Percentiles rank a stretch among this genome's conserved stretches.
Conservation (phyloP, 2,888 invertebrate species). For the Caenorhabditis wallacei region DNA sequence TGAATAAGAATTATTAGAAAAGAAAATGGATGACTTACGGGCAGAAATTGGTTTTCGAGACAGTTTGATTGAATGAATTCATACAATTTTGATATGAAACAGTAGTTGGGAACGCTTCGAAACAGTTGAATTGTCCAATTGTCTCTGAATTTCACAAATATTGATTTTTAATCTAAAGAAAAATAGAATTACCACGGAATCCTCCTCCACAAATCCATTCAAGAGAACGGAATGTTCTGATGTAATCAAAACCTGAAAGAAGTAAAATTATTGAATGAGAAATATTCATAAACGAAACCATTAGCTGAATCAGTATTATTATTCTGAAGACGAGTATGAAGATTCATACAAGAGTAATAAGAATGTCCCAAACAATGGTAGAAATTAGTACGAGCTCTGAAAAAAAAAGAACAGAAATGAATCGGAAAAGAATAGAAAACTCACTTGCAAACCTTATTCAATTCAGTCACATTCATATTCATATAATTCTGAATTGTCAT, state of each 20-base stretch:
- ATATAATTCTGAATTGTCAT: slow-evolving; percentile 60
- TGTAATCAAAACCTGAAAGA: slow-evolving; percentile 71
- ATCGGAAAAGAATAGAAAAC: neutral
- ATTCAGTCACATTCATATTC: slow-evolving; percentile 54
- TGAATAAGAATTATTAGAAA: neutral
- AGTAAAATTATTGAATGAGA: slow-evolving; percentile 28
- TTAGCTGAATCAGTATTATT: slow-evolving; percentile 66
- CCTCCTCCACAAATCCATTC: slow-evolving; percentile 76
- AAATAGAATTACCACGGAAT: slow-evolving; percentile 66
- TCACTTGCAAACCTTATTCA: slow-evolving; percentile 70
- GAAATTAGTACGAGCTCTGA: slow-evolving; percentile 70
- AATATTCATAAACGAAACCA: slow-evolving; percentile 64
- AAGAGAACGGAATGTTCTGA: slow-evolving; percentile 73
- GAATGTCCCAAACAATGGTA: slow-evolving; percentile 76
- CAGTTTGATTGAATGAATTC: slow-evolving; percentile 64
- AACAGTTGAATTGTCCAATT: slow-evolving; percentile 59
- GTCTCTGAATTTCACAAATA: slow-evolving; percentile 57
- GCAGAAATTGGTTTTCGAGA: slow-evolving; percentile 69
- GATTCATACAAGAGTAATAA: slow-evolving; percentile 74
- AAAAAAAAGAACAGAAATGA: slow-evolving; percentile 11
- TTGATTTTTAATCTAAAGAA: neutral
- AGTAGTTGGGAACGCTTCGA: slow-evolving; percentile 53
- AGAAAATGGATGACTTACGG: slow-evolving; percentile 54
- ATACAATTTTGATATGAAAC: slow-evolving; percentile 60
- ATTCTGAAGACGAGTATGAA: slow-evolving; percentile 66